These are phyloP conservation scores for Drosophila subpulchrella DNA, from an alignment of 1,140 invertebrate species.

Conservation along the genomic window DNA sequence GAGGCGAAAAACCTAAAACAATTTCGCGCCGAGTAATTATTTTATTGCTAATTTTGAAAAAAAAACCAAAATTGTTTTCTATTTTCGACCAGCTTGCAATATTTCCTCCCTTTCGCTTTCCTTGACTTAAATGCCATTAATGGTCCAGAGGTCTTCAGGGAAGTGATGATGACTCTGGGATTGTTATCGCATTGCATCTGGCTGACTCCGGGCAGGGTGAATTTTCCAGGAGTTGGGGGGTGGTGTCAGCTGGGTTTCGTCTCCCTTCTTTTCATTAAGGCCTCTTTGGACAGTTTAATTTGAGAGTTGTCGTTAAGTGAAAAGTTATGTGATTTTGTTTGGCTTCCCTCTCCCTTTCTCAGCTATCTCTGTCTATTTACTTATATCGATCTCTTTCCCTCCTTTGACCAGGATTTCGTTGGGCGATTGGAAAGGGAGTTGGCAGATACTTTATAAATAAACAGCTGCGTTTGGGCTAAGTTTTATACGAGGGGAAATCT, in stretches of 20 bases:
- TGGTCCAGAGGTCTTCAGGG: conserved; percentile 34
- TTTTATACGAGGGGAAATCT: conserved; percentile 7
- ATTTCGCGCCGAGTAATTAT: conserved; percentile 80
- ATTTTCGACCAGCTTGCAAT: conserved; percentile 15
- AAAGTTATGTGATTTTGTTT: conserved; percentile 76
- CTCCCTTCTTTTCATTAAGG: conserved; percentile 39
- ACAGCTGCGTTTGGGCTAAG: conserved; percentile 30
- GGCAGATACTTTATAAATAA: conserved; percentile 48
- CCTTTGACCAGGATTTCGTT: conserved; percentile 20
- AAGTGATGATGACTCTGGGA: conserved; percentile 42
- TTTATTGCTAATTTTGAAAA: conserved; percentile 78
- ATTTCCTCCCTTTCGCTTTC: conserved; percentile 32
- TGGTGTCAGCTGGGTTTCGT: conserved; percentile 31
- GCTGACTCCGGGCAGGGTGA: conserved; percentile 17
- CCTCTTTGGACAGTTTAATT: conserved; percentile 74
- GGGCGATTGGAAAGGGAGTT: conserved; percentile 27
- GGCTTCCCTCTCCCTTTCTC: conserved; percentile 16
- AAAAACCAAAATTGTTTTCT: conserved; percentile 1
- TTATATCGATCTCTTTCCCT: conserved; percentile 6
- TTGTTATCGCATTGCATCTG: conserved; percentile 67
- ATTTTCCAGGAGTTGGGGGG: conserved; percentile 3
- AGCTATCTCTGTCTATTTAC: conserved; percentile 5
- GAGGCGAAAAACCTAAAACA: conserved; percentile 66
- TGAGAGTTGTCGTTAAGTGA: conserved; percentile 76
- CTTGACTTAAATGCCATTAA: conserved; percentile 38